Evolutionary conservation across 2,797 vertebrate species (phyloP), one percentile per base, ranked within the genome.

Genomic region (Ataeniobius toweri): DNA sequence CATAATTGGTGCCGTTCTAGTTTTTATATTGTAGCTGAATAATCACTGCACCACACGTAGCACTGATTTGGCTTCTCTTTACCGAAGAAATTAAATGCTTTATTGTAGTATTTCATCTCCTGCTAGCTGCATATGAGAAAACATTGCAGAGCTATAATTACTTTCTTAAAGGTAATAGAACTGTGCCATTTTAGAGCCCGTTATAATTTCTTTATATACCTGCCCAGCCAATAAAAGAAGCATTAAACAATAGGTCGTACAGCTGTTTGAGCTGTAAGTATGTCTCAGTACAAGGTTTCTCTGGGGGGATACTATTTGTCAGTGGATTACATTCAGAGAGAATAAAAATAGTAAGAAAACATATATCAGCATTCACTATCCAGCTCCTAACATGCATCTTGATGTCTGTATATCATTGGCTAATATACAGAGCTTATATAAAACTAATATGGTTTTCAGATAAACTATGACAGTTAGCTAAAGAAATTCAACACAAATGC

Each of bases 1-100:
- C 75, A 75, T 87, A 88, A 93, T 90, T 87, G 86, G 77, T 89
- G 86, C 88, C 80, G 74, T 83, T 86, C 86, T 69, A 59, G 80
- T 84, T 87, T 79, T 4, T 28, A 75, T 79, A 67, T 74, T 78
- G 80, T 79, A 81, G 79, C 82, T 82, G 79, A 87, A 83, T 70
- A 80, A 61, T 74, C 80, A 80, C 0, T 53, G 69, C 73, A 68
- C 76, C 67, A n/a, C 14, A 71, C 9, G 58, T 75, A 76, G 76
- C 83, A 87, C 79, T 82, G 83, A 90, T 86, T 87, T 84, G 79
- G 46, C 77, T 85, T 82, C 78, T 53, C 78, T 86, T 85, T 80
- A 75, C 70, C 68, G 82, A 80, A 44, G 10, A 80, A 83, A 89
- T 87, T 78, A 77, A 69, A 87, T 69, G 70, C 68, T 82, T 87